phyloP scores from a whole-genome alignment of 1,140 invertebrate species.

The Aphelinus atriplicis region DNA sequence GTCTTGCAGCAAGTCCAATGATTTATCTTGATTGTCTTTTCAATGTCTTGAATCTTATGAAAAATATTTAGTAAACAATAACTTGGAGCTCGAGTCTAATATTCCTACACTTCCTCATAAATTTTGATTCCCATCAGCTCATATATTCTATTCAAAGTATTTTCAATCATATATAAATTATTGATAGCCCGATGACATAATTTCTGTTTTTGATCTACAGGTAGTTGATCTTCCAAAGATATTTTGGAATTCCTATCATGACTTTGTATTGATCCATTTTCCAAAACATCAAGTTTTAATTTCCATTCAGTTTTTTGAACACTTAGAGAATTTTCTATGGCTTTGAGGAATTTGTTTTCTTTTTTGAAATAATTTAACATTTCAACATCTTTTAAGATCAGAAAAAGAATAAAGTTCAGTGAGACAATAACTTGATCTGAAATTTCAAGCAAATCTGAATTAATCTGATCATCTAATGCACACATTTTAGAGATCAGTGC shows the following conservation, averaged over 20 bases:
- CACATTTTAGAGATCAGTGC: constrained; percentile 14
- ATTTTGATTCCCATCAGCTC: constrained; percentile 11
- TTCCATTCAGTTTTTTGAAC: constrained; percentile 12
- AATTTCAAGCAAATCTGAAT: constrained; percentile 16
- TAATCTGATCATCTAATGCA: neutral
- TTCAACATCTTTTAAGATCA: constrained; percentile 12
- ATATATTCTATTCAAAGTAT: constrained; percentile 9
- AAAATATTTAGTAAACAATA: no score
- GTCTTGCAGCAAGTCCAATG: no score
- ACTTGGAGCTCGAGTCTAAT: no score
- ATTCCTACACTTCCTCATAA: no score
- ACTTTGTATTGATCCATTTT: neutral
- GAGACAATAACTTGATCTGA: constrained; percentile 17
- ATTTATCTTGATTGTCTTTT: no score
- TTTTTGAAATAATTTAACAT: constrained; percentile 8
- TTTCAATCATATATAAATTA: constrained; percentile 17
- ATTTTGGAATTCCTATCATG: neutral
- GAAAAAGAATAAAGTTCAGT: constrained; percentile 26
- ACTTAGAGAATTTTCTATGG: neutral
- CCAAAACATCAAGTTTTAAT: constrained; percentile 2
- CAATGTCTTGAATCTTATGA: no score
- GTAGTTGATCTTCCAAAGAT: neutral
- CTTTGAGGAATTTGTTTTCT: constrained; percentile 2
- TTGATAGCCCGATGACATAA: constrained; percentile 2
- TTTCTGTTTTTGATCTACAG: neutral